Conservation (phyloP, 2,888 invertebrate species). For the Myopa tessellatipennis region DNA sequence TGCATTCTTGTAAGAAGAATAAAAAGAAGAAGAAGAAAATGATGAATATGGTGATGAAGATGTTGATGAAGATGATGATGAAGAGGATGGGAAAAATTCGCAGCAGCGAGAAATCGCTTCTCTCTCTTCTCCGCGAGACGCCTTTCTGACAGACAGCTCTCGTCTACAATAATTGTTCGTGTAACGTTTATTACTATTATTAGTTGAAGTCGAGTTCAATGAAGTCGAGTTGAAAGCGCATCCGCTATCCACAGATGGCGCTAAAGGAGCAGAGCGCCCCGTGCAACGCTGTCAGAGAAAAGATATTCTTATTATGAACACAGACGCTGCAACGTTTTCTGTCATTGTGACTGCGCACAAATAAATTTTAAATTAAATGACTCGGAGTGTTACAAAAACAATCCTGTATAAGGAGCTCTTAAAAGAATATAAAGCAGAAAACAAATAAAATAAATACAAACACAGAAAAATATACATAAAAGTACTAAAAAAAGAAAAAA, state of each 20-base stretch:
- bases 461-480: constrained; percentile 11
- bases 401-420: neutral
- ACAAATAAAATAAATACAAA: neutral
- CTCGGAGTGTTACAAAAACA: neutral
- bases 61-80: too few species aligned
- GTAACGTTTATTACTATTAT: constrained; percentile 3
- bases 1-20: too few species aligned
- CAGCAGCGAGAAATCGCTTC: neutral
- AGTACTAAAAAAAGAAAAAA: neutral
- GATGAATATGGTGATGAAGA: too few species aligned
- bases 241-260: neutral
- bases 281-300: neutral
- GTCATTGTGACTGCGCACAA: constrained; percentile 7
- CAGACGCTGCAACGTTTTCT: neutral
- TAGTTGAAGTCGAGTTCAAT: neutral
- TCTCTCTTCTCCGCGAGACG: neutral
- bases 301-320: neutral
- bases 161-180: constrained; percentile 9
- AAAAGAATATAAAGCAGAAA: neutral
- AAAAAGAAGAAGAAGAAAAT: too few species aligned
- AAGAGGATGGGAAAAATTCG: neutral
- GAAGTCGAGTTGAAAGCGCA: neutral
- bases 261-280: neutral
- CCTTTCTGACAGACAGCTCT: neutral
- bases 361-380: neutral